Percentiles rank a stretch among this genome's conserved stretches.
Conservation (phyloP, 2,888 invertebrate species). For the Protodeltote pygarga region DNA sequence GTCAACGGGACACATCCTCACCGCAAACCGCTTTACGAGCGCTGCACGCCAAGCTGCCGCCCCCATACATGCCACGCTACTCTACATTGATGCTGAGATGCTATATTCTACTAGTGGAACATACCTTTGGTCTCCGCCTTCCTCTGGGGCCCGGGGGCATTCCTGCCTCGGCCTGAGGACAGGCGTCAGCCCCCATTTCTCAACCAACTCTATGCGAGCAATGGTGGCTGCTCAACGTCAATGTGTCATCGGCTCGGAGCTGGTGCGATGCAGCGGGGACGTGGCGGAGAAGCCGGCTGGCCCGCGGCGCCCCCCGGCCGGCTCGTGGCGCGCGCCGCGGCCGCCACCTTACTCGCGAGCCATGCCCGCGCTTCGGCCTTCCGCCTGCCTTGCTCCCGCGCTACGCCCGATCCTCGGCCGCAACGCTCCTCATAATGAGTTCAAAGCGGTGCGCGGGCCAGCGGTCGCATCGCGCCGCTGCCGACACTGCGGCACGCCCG, state of each 20-base stretch:
- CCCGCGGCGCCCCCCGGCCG: conserved; percentile 81
- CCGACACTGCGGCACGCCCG: conserved; percentile 55
- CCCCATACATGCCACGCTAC: conserved; percentile 33
- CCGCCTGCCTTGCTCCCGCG: conserved; percentile 46
- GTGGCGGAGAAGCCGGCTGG: conserved; percentile 75
- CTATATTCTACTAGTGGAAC: conserved; percentile 52
- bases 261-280: conserved; percentile 69
- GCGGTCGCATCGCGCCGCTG: conserved; percentile 60
- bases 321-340: conserved; percentile 61
- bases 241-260: conserved; percentile 83
- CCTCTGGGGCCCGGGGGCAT: conserved; percentile 93
- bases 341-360: conserved; percentile 56
- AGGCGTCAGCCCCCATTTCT: conserved; percentile 99
- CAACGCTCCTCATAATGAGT: conserved; percentile 48
- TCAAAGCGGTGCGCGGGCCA: conserved; percentile 55
- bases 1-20: conserved; percentile 65
- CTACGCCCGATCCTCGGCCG: conserved; percentile 46
- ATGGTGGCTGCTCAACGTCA: conserved; percentile 93
- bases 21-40: conserved; percentile 65
- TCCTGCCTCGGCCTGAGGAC: conserved; percentile 98
- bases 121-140: conserved; percentile 91
- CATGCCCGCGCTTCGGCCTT: conserved; percentile 64
- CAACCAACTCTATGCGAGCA: conserved; percentile 99
- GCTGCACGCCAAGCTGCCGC: conserved; percentile 47
- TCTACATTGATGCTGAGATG: conserved; percentile 19